Evolutionary conservation across 2,113 vertebrate genomes (phyloP).

Genomic region (Podocnemis expansa): DNA sequence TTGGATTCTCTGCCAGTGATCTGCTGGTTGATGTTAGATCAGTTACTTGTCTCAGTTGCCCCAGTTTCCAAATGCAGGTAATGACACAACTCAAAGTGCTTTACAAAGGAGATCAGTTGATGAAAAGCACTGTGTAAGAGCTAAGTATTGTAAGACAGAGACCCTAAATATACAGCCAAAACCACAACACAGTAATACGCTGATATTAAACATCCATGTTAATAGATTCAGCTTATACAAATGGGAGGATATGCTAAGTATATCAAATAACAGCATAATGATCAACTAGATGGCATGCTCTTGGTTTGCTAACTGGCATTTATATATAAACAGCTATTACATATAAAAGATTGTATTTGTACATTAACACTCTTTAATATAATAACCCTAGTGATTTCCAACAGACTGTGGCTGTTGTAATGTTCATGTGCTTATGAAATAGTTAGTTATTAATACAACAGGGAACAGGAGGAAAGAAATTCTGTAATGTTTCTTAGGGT

Average conservation of each 20-base stretch:
- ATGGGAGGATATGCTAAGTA: not conserved
- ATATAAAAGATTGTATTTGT: not conserved
- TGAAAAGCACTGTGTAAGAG: not conserved
- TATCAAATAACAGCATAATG: not conserved
- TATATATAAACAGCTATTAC: not conserved
- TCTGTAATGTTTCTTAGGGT: not conserved
- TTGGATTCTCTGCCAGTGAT: not conserved
- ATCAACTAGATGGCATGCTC: not conserved
- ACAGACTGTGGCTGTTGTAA: not conserved
- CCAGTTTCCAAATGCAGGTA: not conserved
- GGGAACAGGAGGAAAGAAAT: not conserved
- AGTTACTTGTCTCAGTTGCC: not conserved
- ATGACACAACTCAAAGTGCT: not conserved
- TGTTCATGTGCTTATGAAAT: not conserved
- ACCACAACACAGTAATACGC: not conserved
- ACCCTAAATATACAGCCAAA: not conserved
- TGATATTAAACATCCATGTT: not conserved
- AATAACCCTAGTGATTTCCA: not conserved
- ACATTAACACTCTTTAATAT: not conserved
- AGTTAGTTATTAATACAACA: not conserved
- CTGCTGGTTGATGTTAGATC: not conserved
- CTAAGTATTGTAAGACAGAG: not conserved
- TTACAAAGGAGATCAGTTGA: not conserved
- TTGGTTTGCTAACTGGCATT: not conserved
- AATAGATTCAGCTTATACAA: not conserved